phyloP scores from a whole-genome alignment of 1,140 invertebrate genomes.

The Heliconius hermathena region DNA sequence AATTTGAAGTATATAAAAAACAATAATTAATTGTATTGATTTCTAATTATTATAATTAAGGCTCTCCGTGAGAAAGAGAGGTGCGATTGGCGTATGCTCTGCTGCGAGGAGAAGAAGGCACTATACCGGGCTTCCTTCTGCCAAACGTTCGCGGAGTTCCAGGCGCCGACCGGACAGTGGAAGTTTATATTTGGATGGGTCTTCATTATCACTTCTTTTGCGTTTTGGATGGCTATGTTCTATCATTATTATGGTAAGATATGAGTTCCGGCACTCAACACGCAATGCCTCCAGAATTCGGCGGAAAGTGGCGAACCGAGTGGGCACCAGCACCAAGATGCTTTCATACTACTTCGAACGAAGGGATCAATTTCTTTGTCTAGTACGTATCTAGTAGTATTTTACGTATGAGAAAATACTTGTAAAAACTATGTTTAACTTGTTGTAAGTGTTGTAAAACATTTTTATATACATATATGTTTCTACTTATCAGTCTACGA shows the following conservation, averaged over 20 bases:
- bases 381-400: too few relatives aligned
- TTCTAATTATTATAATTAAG: constrained; percentile 57
- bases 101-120: constrained; percentile 95
- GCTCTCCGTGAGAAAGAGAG: constrained; percentile 95
- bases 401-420: too few relatives aligned
- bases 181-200: constrained; percentile 87
- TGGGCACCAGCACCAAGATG: too few relatives aligned
- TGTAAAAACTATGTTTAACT: too few relatives aligned
- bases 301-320: too few relatives aligned
- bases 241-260: constrained; percentile 86
- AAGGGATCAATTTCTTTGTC: too few relatives aligned
- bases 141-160: constrained; percentile 95
- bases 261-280: too few relatives aligned
- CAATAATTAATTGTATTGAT: background rate
- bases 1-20: background rate
- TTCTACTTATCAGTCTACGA: constrained; percentile 84
- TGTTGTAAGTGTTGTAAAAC: too few relatives aligned
- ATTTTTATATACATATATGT: background rate
- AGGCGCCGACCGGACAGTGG: constrained; percentile 94
- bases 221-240: constrained; percentile 86
- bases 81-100: constrained; percentile 95
- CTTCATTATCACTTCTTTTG: constrained; percentile 79
- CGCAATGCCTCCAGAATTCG: too few relatives aligned
- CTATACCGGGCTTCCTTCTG: constrained; percentile 97
- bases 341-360: too few relatives aligned